Base-by-base conservation (phyloP, 2,888 invertebrate genomes). In the Nasonovia ribisnigri region DNA sequence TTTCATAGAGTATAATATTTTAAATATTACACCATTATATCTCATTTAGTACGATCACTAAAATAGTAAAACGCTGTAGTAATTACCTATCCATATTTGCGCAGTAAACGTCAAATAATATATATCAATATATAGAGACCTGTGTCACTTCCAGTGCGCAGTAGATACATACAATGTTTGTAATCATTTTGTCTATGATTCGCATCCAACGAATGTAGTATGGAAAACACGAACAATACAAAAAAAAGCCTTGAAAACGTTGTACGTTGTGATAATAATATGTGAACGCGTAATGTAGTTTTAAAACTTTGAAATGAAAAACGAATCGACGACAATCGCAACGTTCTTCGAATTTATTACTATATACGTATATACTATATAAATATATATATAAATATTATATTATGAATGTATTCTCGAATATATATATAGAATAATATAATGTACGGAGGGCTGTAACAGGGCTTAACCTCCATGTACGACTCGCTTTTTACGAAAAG, bases 241-340 rank as follows among this genome's bases (percentile, higher is more conserved):
- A 77, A 77, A 36, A 36, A 77, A 77, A 20, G 20, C 36, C 8
- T 77, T 77, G 20, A 16, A 77, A 77, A 77, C 36, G 77, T 20
- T 77, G 20, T 77, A 42, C 77, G 36, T 6, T 77, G 77, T 20
- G 36, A 36, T 24, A 77, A 36, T 77, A 77, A 77, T 77, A 77
- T 77, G 77, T 77, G 77, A 77, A 42, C 77, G 77, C 36, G 36
- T 77, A 77, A 77, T 36, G 77, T 42, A 77, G 77, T 77, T 77
- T 77, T 77, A 77, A 77, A 77, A 77, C 77, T 77, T 77, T 77
- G 77, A 36, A 77, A 77, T 77, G 77, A 77, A 60, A 60, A 89
- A 89, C 57, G 46, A 89, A 89, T 89, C 29, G 89, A 89, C 43
- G 89, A 60, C 89, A 60, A 89, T 89, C 46, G 60, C 60, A 29